These are phyloP conservation scores for Drosophila lacertosa DNA, from an alignment of 1,140 invertebrate species.

Conservation along the genomic window DNA sequence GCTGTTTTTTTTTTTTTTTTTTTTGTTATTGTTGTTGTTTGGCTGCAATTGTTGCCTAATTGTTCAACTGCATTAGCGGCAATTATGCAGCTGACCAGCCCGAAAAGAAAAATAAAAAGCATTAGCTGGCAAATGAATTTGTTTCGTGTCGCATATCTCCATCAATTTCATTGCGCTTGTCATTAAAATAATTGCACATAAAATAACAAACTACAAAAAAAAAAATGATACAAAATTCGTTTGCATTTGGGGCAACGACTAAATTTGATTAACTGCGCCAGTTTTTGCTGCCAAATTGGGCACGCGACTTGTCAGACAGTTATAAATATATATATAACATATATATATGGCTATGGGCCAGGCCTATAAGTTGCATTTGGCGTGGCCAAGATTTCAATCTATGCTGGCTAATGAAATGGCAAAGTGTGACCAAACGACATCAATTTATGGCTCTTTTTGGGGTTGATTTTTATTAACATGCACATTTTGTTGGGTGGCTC, in stretches of 20 bases:
- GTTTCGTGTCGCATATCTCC: constrained; percentile 27
- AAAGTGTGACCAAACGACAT: constrained; percentile 1
- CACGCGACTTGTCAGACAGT: constrained; percentile 32
- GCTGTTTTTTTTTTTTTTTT: background rate
- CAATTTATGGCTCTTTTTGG: background rate
- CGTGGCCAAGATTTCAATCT: constrained; percentile 40
- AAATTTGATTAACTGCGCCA: constrained; percentile 29
- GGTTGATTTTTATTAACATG: constrained; percentile 10
- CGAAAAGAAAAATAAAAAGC: constrained; percentile 7
- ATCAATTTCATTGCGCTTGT: constrained; percentile 28
- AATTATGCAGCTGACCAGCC: constrained; percentile 36
- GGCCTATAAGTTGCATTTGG: constrained; percentile 8
- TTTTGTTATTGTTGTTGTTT: too few relatives aligned
- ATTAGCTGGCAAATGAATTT: constrained; percentile 33
- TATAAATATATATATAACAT: background rate
- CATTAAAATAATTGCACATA: constrained; percentile 41
- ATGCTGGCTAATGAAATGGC: constrained; percentile 22
- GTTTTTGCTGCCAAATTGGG: constrained; percentile 11
- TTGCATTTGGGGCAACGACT: constrained; percentile 39
- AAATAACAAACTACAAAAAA: background rate
- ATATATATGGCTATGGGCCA: constrained; percentile 5
- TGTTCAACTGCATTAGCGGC: constrained; percentile 40
- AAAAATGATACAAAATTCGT: constrained; percentile 21
- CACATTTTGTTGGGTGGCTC: constrained; percentile 5
- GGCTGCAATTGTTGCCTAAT: constrained; percentile 34